Evolutionary conservation across 1,140 invertebrate species (phyloP).

Genomic region (Neodiprion lecontei): DNA sequence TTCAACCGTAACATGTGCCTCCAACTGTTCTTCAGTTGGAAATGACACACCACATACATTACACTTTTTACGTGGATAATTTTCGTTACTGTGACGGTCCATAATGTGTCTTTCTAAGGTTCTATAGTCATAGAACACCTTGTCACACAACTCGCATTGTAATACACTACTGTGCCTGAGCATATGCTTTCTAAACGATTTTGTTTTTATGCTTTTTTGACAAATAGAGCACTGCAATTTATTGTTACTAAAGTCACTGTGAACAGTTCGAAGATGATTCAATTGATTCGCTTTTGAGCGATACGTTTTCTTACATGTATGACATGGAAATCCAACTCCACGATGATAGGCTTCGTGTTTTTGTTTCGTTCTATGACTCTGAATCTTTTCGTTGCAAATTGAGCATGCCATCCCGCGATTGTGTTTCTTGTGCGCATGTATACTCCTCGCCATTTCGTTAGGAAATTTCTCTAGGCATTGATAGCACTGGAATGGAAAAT

Average conservation of each 20-base stretch:
- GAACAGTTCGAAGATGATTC: constrained; percentile 14
- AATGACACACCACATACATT: background rate
- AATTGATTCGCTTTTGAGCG: constrained; percentile 21
- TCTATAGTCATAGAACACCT: constrained; percentile 25
- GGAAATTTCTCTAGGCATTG: constrained; percentile 40
- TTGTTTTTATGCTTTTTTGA: constrained; percentile 28
- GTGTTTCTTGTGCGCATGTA: constrained; percentile 37
- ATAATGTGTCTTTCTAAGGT: constrained; percentile 22
- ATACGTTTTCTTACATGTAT: constrained; percentile 46
- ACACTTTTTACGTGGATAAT: background rate
- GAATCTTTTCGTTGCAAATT: constrained; percentile 36
- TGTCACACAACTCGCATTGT: constrained; percentile 28
- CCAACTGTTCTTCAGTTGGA: background rate
- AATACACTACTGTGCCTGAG: constrained; percentile 23
- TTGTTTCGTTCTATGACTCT: constrained; percentile 26
- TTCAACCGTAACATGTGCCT: background rate
- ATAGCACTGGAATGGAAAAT: constrained; percentile 37
- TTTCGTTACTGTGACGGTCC: constrained; percentile 18
- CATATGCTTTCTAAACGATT: constrained; percentile 29
- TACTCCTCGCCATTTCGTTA: constrained; percentile 25
- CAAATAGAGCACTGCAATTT: constrained; percentile 33
- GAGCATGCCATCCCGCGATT: constrained; percentile 29
- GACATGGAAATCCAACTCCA: constrained; percentile 51
- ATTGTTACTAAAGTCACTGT: constrained; percentile 10
- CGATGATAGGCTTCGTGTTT: constrained; percentile 49